Percentiles rank a stretch among this genome's conserved stretches.
These are phyloP conservation scores for Takifugu ocellatus DNA, from an alignment of 2,797 vertebrate species.

Conservation along the genomic window DNA sequence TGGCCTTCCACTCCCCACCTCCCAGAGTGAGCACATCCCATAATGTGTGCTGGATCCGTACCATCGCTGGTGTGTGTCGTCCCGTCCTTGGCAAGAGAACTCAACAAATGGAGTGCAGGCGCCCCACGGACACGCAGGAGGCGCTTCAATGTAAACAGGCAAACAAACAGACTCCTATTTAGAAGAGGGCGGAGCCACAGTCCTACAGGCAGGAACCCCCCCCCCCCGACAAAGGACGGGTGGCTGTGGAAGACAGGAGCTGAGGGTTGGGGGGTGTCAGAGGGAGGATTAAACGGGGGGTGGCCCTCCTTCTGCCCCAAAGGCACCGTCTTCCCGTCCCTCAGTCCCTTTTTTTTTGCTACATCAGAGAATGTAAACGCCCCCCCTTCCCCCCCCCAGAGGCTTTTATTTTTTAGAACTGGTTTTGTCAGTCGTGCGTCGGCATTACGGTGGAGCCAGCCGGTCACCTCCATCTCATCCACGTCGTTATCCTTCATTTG, in stretches of 20 bases:
- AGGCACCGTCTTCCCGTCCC: constrained; percentile 31
- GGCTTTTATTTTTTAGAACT: not conserved
- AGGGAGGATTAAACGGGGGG: constrained; percentile 5
- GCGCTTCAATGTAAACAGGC: constrained; percentile 60
- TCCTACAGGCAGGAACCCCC: no score
- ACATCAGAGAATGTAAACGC: constrained; percentile 64
- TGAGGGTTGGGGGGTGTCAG: constrained; percentile 5
- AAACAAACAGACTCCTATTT: constrained; percentile 9
- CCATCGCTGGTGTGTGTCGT: constrained; percentile 37
- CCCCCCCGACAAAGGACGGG: no score
- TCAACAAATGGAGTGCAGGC: constrained; percentile 69
- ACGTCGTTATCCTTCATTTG: constrained; percentile 5
- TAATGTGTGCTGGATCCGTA: constrained; percentile 60
- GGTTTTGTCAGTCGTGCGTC: not conserved
- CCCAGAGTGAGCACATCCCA: constrained; percentile 56
- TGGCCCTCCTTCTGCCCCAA: constrained; percentile 29
- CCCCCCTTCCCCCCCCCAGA: constrained; percentile 16
- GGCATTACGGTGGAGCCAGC: not conserved
- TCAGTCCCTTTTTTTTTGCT: constrained; percentile 41
- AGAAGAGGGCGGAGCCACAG: not conserved
- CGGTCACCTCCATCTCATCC: not conserved
- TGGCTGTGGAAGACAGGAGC: no score
- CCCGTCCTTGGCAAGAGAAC: constrained; percentile 70
- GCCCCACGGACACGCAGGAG: constrained; percentile 50
- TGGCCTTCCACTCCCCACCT: constrained; percentile 56